Evolutionary conservation across 2,113 vertebrate species (phyloP).

Genomic region (Ceyx margarethae): DNA sequence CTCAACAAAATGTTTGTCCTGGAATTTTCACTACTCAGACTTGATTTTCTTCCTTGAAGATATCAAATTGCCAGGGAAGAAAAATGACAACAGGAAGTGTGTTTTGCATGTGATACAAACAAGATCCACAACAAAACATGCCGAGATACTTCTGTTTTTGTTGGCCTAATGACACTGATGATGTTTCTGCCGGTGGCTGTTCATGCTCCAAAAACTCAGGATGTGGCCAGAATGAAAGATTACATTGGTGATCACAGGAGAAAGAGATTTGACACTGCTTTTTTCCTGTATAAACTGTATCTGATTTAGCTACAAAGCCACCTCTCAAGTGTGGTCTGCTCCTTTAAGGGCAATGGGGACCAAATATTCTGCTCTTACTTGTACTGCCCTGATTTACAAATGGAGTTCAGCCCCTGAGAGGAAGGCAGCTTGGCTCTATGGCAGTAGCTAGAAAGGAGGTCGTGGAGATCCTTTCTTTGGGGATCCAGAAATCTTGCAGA

Average conservation of each 20-base stretch:
- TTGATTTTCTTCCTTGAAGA: conserved; percentile 20
- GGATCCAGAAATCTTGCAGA: neutral
- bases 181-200: neutral
- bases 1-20: neutral
- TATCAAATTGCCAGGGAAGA: neutral
- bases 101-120: neutral
- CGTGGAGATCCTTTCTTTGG: neutral
- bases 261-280: neutral
- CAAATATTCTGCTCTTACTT: neutral
- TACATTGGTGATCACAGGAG: neutral
- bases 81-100: conserved; percentile 11
- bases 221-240: neutral
- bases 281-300: neutral
- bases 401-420: neutral
- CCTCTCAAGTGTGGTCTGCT: neutral
- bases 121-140: neutral
- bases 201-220: neutral
- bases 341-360: neutral
- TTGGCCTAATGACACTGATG: neutral
- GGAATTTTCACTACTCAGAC: neutral
- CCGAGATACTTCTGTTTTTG: neutral
- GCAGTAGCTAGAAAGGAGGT: neutral
- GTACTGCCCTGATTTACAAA: neutral
- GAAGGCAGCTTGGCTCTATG: neutral
- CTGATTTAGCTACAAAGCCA: neutral